A percentile compares a stretch with the other conserved stretches of the same genome.
These are phyloP conservation scores for Elaphurus davidianus DNA, from an alignment of 2,113 vertebrate species.

Conservation along the genomic window DNA sequence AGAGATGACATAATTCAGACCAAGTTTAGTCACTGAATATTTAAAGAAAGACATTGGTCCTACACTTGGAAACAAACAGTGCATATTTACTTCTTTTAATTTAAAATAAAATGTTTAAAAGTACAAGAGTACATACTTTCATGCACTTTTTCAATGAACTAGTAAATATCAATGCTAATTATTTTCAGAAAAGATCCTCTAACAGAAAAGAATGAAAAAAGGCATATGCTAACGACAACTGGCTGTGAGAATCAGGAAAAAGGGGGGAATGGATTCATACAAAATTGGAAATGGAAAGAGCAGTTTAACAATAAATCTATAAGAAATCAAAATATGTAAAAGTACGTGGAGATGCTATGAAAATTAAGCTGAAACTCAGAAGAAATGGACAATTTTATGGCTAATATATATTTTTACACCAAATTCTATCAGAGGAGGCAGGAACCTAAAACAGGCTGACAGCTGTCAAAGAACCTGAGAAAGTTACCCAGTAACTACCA, in stretches of 20 bases:
- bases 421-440: background rate
- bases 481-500: background rate
- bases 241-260: background rate
- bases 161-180: background rate
- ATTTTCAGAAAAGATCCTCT: background rate
- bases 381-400: background rate
- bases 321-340: background rate
- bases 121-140: background rate
- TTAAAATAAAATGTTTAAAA: background rate
- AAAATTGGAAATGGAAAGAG: background rate
- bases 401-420: background rate
- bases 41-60: background rate
- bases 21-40: background rate
- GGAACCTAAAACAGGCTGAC: background rate
- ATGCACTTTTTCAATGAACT: background rate
- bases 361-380: background rate
- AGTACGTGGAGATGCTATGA: background rate
- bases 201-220: conserved; percentile 1
- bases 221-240: background rate
- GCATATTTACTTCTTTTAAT: background rate
- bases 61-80: background rate
- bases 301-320: background rate
- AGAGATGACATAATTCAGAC: background rate
- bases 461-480: background rate
- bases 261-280: background rate